phyloP scores from a whole-genome alignment of 2,797 vertebrate genomes.

The Xenopus petersii region DNA sequence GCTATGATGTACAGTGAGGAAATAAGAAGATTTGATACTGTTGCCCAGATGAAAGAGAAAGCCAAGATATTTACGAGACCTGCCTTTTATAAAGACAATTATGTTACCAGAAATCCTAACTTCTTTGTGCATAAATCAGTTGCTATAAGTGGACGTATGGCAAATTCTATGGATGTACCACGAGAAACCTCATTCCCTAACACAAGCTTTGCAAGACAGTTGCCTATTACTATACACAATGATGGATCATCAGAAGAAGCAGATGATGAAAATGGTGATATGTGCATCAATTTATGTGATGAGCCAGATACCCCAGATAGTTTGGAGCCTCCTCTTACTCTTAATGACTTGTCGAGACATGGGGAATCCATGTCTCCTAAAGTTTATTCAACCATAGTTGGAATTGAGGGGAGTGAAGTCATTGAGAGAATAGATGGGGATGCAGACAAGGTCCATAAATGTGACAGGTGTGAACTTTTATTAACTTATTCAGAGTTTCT shows the following conservation, averaged over 20 bases:
- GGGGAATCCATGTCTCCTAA: slow-evolving; percentile 14
- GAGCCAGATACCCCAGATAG: slow-evolving; percentile 35
- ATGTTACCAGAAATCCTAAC: slow-evolving; percentile 20
- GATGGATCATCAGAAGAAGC: slow-evolving; percentile 45
- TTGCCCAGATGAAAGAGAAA: slow-evolving; percentile 31
- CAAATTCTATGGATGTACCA: slow-evolving; percentile 16
- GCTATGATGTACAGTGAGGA: slow-evolving; percentile 30
- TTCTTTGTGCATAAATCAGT: slow-evolving; percentile 22
- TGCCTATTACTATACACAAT: slow-evolving; percentile 44
- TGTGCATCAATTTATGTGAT: slow-evolving; percentile 45
- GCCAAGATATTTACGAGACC: slow-evolving; percentile 16
- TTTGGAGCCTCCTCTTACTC: not conserved
- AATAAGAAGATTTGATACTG: slow-evolving; percentile 14
- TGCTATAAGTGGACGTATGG: slow-evolving; percentile 16
- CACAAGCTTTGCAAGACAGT: slow-evolving; percentile 16
- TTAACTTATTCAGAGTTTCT: slow-evolving; percentile 33
- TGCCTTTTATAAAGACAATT: slow-evolving; percentile 22
- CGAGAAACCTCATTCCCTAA: slow-evolving; percentile 15
- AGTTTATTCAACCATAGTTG: slow-evolving; percentile 32
- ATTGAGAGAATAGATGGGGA: slow-evolving; percentile 26
- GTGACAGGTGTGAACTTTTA: slow-evolving; percentile 41
- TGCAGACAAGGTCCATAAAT: slow-evolving; percentile 30
- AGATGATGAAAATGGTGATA: slow-evolving; percentile 35
- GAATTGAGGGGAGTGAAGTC: slow-evolving; percentile 4
- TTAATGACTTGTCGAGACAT: slow-evolving; percentile 26